These are phyloP conservation scores for Muricea muricata DNA, from an alignment of 92 coral and sea anemone genomes.

Conservation along the genomic window DNA sequence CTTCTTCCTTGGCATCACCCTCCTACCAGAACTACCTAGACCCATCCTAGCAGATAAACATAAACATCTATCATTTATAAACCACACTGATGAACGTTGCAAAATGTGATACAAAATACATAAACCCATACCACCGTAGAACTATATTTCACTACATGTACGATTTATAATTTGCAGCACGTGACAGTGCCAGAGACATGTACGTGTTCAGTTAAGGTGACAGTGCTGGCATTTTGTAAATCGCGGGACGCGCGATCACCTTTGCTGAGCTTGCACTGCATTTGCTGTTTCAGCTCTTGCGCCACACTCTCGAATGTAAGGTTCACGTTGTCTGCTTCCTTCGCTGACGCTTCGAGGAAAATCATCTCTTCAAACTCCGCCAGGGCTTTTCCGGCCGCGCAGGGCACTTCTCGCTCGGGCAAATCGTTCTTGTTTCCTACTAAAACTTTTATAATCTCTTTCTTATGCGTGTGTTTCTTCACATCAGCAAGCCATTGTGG, in stretches of 20 bases:
- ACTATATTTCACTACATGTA: no score
- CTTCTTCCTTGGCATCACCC: no score
- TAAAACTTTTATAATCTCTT: slow-evolving; percentile 82
- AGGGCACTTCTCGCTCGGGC: slow-evolving; percentile 83
- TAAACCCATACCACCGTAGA: no score
- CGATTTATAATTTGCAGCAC: slow-evolving; percentile 21
- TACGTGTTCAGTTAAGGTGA: slow-evolving; percentile 28
- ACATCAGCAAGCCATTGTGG: slow-evolving; percentile 98
- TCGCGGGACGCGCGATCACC: neutral
- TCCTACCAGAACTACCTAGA: no score
- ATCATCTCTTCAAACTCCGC: slow-evolving; percentile 97
- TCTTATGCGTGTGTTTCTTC: slow-evolving; percentile 75
- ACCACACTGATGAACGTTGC: no score
- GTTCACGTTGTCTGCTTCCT: slow-evolving; percentile 96
- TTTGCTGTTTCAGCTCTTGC: slow-evolving; percentile 83
- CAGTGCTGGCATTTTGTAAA: slow-evolving; percentile 5
- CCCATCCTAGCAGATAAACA: no score
- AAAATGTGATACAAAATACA: no score
- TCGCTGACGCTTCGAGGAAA: slow-evolving; percentile 95
- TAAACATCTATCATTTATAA: no score
- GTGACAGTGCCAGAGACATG: slow-evolving; percentile 29
- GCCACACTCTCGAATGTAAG: slow-evolving; percentile 87
- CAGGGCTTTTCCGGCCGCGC: slow-evolving; percentile 91
- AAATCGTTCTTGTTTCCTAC: slow-evolving; percentile 99
- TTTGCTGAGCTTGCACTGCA: slow-evolving; percentile 20